Evolutionary conservation across 2,113 vertebrate species (phyloP), one percentile per base, ranked within the genome.

Genomic region (Cyphotilapia sp.): DNA sequence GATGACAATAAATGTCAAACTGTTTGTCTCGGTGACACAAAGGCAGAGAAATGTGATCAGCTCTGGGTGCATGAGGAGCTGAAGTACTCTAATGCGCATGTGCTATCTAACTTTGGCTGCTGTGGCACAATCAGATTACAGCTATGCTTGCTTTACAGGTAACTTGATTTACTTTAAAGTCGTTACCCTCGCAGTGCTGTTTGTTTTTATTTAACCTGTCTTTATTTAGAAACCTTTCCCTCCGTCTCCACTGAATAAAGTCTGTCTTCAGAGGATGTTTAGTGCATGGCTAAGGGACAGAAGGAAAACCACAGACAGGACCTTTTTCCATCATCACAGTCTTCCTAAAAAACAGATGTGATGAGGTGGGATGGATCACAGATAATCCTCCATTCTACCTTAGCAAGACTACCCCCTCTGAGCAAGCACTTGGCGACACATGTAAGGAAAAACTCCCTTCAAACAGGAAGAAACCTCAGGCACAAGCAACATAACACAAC

Each of bases 121-220:
- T 45, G 22, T 16, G 3, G 6, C 42, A 49, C 42, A 19, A 76
- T 76, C 71, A 49, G 24, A 76, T 76, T 49, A 76, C 71, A 49
- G 71, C 14, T 47, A 22, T 47, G 71, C 71, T 29, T 76, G 14
- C 40, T 76, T 47, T 29, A 76, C 42, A 47, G 42, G 24, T 76
- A 49, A 49, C 71, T 76, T 76, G 24, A 49, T 76, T 76, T 76
- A 49, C 71, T 76, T 76, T 47, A 76, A 49, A 76, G 42, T 76
- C 2, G 24, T 49, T 76, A 47, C 71, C 24, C 42, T 78, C 74
- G 31, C 27, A 49, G 10, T 19, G 9, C 27, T 51, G 27, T 27
- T 66, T 40, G 69, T 45, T 74, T 74, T 49, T 78, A 49, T 78
- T 31, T 76, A 29, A 49, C 42, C 7, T 49, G 71, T n/a, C 24